Percentiles rank a stretch among this genome's conserved stretches.
Conservation (phyloP, 2,888 invertebrate genomes). For the Timandra comae region DNA sequence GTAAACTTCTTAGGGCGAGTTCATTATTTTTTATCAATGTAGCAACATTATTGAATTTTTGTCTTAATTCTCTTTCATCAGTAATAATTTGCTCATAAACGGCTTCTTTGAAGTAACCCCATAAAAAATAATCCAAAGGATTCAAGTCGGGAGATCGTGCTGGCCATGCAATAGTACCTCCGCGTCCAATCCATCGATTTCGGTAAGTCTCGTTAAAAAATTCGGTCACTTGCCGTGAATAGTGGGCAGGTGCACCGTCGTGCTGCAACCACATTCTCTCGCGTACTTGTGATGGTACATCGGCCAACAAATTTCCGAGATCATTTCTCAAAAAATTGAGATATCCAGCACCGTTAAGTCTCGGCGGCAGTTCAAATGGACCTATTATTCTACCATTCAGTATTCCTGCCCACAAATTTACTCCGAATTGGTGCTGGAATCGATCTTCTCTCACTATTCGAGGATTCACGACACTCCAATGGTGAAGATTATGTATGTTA, state of each 20-base stretch:
- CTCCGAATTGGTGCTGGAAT: constrained; percentile 21
- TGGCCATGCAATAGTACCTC: no score
- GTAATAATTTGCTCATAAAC: no score
- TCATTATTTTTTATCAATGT: no score
- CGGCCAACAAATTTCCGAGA: not conserved
- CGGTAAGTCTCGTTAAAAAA: not conserved
- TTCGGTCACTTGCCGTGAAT: no score
- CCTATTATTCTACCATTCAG: constrained; percentile 15
- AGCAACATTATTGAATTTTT: no score
- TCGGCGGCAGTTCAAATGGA: constrained; percentile 11
- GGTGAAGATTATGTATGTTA: constrained; percentile 18
- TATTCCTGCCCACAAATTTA: constrained; percentile 21
- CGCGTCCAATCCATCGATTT: not conserved
- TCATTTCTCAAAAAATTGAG: constrained; percentile 7
- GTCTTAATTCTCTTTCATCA: no score
- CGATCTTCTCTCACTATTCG: constrained; percentile 15
- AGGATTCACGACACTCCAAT: constrained; percentile 14
- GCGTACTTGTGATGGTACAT: not conserved
- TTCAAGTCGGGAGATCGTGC: no score
- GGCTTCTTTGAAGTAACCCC: no score
- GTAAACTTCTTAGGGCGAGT: no score
- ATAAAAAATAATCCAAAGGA: no score
- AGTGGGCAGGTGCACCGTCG: no score
- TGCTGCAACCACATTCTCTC: not conserved
- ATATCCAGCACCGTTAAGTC: constrained; percentile 6